Percentiles rank a stretch among this genome's conserved stretches.
Evolutionary conservation across 2,888 invertebrate genomes (phyloP).

Genomic region (Himalopsyche kuldschensis): DNA sequence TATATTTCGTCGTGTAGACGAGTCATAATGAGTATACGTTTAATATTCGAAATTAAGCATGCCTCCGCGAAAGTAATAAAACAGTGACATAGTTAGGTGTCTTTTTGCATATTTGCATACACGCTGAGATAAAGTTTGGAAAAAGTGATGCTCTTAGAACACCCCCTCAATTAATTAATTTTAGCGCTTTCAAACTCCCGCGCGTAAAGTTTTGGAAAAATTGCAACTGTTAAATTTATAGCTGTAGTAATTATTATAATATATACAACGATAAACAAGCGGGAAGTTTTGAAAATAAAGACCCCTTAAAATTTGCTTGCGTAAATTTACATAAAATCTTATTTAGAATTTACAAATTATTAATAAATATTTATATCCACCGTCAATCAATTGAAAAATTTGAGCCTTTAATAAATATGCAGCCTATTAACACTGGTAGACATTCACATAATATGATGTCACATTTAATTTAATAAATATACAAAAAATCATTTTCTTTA

Average conservation of each 20-base stretch:
- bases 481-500: too few species aligned
- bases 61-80: conserved; percentile 40
- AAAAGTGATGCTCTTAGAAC: conserved; percentile 16
- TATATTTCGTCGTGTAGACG: neutral
- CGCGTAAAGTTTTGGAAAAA: neutral
- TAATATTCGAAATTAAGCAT: conserved; percentile 40
- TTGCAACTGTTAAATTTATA: neutral
- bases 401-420: too few species aligned
- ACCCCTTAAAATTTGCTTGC: too few species aligned
- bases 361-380: too few species aligned
- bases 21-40: conserved; percentile 36
- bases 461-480: too few species aligned
- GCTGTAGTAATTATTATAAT: neutral
- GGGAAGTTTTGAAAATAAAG: too few species aligned
- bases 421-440: too few species aligned
- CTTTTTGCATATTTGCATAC: conserved; percentile 39
- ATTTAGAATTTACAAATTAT: too few species aligned
- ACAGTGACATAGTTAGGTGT: conserved; percentile 39
- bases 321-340: too few species aligned
- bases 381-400: too few species aligned
- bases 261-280: too few species aligned
- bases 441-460: too few species aligned
- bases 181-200: neutral
- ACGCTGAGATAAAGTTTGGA: conserved; percentile 30
- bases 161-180: neutral